Conservation (phyloP, 2,113 vertebrate genomes). For the Siniperca chuatsi region DNA sequence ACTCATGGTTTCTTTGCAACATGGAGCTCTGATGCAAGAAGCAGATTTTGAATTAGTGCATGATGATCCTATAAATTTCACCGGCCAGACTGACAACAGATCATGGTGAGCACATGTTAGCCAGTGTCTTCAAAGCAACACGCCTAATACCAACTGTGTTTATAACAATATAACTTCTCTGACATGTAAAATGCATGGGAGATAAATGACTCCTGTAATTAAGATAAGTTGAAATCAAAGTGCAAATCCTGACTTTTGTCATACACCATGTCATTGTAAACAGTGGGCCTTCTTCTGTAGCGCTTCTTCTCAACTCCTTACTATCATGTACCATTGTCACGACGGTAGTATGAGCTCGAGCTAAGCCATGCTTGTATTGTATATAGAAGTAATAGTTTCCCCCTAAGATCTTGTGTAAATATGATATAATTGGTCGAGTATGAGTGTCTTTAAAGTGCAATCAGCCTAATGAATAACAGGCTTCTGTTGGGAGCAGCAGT, state of each 20-base stretch:
- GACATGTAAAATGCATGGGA: conserved; percentile 76
- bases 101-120: conserved; percentile 65
- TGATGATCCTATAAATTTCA: conserved; percentile 62
- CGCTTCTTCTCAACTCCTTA: conserved; percentile 15
- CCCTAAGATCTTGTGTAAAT: conserved; percentile 74
- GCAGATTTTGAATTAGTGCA: conserved; percentile 37
- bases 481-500: conserved; percentile 72
- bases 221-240: conserved; percentile 80
- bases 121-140: conserved; percentile 54
- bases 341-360: conserved; percentile 48
- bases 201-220: conserved; percentile 79
- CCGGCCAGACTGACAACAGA: conserved; percentile 49
- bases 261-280: conserved; percentile 74
- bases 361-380: conserved; percentile 68
- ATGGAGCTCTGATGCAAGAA: conserved; percentile 42
- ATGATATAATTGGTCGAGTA: conserved; percentile 76
- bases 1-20: conserved; percentile 40
- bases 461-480: conserved; percentile 82
- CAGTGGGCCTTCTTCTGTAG: conserved; percentile 40
- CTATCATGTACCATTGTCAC: conserved; percentile 15
- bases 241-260: conserved; percentile 74
- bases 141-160: conserved; percentile 59
- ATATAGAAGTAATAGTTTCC: conserved; percentile 73
- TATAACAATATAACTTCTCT: conserved; percentile 65
- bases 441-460: conserved; percentile 79